These are phyloP conservation scores for Chaetodon auriga DNA, from an alignment of 2,113 vertebrate genomes.

Conservation along the genomic window DNA sequence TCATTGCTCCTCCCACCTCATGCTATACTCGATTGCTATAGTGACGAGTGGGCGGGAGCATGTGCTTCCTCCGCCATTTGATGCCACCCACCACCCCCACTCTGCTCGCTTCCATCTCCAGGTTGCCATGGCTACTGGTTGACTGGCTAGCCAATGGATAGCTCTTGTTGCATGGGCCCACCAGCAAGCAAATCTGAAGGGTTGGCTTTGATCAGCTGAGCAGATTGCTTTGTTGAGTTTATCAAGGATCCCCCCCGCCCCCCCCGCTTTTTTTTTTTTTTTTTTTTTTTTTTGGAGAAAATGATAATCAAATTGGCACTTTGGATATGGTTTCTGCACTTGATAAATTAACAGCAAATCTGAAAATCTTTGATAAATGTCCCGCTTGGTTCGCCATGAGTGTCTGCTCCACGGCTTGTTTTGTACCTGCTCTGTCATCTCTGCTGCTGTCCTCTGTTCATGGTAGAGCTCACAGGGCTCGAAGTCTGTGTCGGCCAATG, in stretches of 20 bases:
- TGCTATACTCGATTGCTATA: conserved; percentile 48
- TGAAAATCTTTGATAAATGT: conserved; percentile 85
- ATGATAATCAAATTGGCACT: conserved; percentile 49
- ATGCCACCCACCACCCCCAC: conserved; percentile 70
- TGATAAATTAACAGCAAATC: conserved; percentile 51
- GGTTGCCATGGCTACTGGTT: conserved; percentile 83
- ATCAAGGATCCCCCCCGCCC: conserved; percentile 81
- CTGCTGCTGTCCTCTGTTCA: conserved; percentile 53
- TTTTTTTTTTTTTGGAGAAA: background rate
- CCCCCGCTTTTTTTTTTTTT: background rate
- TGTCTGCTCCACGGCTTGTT: conserved; percentile 59
- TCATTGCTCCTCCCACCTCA: conserved; percentile 63
- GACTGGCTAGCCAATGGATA: conserved; percentile 74
- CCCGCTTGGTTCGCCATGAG: conserved; percentile 53
- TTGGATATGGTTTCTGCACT: conserved; percentile 25
- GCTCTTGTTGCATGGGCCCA: conserved; percentile 77
- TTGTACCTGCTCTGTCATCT: conserved; percentile 60
- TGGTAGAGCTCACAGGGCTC: conserved; percentile 28
- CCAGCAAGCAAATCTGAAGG: conserved; percentile 69
- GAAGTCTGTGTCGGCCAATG: conserved; percentile 25
- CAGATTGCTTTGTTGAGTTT: conserved; percentile 80
- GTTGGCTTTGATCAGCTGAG: conserved; percentile 71
- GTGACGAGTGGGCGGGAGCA: conserved; percentile 72
- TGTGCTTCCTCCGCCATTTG: conserved; percentile 64
- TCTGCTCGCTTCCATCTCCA: conserved; percentile 72